Evolutionary conservation across 2,797 vertebrate species (phyloP).

Genomic region (Ctenopoma multispine): DNA sequence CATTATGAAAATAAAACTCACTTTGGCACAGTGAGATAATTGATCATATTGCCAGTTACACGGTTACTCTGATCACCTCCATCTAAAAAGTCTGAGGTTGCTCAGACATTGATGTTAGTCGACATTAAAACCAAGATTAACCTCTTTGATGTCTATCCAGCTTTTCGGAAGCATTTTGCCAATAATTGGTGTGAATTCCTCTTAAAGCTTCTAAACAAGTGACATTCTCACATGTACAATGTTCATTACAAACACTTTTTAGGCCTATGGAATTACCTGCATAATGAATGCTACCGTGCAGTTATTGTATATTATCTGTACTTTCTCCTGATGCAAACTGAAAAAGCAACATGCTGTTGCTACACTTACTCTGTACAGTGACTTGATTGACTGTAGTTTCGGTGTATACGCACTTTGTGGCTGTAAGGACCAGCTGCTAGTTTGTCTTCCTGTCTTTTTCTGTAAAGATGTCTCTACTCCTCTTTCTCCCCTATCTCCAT

Average conservation of each 20-base stretch:
- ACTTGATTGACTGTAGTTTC: background rate
- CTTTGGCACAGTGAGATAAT: background rate
- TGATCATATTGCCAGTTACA: background rate
- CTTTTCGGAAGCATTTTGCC: too few relatives aligned
- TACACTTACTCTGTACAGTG: background rate
- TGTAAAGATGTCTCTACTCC: background rate
- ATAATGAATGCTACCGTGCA: background rate
- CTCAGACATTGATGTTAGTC: too few relatives aligned
- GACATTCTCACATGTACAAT: too few relatives aligned
- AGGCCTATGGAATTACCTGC: background rate
- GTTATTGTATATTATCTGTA: background rate
- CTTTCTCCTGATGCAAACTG: background rate
- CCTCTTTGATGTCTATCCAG: too few relatives aligned
- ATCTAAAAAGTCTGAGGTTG: background rate
- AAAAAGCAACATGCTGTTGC: constrained; percentile 7
- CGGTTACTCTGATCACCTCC: background rate
- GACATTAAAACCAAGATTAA: too few relatives aligned
- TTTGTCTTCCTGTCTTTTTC: background rate
- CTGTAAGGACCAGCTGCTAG: constrained; percentile 10
- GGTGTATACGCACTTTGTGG: constrained; percentile 10
- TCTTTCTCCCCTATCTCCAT: constrained; percentile 1
- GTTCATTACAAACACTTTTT: background rate
- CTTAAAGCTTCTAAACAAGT: too few relatives aligned
- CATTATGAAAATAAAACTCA: background rate
- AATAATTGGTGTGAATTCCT: too few relatives aligned